These are phyloP conservation scores for Andrena marginata DNA, from an alignment of 2,888 invertebrate genomes.

Conservation along the genomic window DNA sequence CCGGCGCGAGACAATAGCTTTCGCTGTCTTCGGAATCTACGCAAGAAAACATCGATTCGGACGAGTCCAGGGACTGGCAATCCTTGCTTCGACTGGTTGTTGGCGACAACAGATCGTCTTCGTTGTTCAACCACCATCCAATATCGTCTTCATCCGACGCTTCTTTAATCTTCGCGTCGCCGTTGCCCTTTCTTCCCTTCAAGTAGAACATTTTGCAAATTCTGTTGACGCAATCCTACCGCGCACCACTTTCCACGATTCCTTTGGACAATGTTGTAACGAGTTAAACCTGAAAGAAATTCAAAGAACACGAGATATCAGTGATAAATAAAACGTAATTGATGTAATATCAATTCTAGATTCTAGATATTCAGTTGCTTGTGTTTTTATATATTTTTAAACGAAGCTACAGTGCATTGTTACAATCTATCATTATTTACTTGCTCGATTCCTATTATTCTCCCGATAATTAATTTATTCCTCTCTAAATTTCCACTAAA, in stretches of 20 bases:
- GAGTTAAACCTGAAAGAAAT: conserved; percentile 21
- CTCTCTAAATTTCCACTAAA: too few species aligned
- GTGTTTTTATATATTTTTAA: background rate
- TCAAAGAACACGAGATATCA: background rate
- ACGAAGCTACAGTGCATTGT: too few species aligned
- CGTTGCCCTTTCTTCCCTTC: conserved; percentile 58
- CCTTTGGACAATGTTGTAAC: background rate
- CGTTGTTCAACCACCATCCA: conserved; percentile 79
- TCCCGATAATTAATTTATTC: too few species aligned
- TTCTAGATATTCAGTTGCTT: too few species aligned
- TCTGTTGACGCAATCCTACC: background rate
- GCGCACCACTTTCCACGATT: background rate
- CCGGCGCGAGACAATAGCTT: conserved; percentile 57
- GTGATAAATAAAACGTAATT: background rate
- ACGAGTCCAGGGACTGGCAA: conserved; percentile 63
- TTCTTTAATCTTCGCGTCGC: conserved; percentile 31
- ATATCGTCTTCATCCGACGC: conserved; percentile 73
- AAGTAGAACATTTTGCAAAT: conserved; percentile 73
- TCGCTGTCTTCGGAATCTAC: conserved; percentile 71
- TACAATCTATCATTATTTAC: too few species aligned
- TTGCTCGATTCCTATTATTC: too few species aligned
- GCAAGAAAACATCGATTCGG: conserved; percentile 71
- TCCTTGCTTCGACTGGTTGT: conserved; percentile 29
- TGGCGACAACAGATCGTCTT: conserved; percentile 38
- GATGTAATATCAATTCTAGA: too few species aligned